A percentile compares a stretch with the other conserved stretches of the same genome.
Evolutionary conservation across 92 coral and sea anemone genomes (phyloP).

Genomic region (Umimayanthus chanpuru): DNA sequence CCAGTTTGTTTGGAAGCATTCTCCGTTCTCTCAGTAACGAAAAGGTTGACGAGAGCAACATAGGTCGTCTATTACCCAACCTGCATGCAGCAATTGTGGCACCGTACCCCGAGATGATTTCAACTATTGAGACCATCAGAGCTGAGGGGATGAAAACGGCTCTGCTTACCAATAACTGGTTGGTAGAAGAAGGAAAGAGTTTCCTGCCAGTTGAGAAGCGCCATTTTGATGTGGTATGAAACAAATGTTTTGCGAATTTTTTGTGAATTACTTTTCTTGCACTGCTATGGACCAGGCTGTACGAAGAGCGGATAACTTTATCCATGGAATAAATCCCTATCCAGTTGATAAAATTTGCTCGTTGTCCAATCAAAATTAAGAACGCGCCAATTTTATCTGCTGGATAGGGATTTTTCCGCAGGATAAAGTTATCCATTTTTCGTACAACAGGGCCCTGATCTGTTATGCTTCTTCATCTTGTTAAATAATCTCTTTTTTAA

Average conservation of each 20-base stretch:
- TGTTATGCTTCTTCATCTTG: neutral
- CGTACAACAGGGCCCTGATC: no score
- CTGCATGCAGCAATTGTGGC: conserved; percentile 59
- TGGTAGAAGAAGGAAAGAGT: conserved; percentile 66
- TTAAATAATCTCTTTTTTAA: neutral
- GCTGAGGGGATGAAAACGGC: conserved; percentile 89
- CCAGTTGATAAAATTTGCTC: no score
- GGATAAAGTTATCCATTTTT: no score
- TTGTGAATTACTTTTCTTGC: neutral
- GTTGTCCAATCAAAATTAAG: no score
- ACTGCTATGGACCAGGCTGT: neutral
- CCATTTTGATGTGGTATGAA: conserved; percentile 91
- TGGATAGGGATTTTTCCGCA: no score
- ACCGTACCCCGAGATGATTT: conserved; percentile 86
- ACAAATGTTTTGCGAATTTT: neutral
- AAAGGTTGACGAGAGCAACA: conserved; percentile 33
- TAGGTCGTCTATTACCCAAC: conserved; percentile 53
- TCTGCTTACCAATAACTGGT: conserved; percentile 94
- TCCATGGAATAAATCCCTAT: no score
- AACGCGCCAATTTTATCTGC: no score
- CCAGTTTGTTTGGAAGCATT: conserved; percentile 59
- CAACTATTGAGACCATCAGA: conserved; percentile 75
- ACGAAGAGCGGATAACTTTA: no score
- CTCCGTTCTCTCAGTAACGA: conserved; percentile 55
- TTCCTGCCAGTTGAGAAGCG: conserved; percentile 81